These are phyloP conservation scores for Bradypodion ventrale DNA, from an alignment of 2,797 vertebrate species.

Conservation along the genomic window DNA sequence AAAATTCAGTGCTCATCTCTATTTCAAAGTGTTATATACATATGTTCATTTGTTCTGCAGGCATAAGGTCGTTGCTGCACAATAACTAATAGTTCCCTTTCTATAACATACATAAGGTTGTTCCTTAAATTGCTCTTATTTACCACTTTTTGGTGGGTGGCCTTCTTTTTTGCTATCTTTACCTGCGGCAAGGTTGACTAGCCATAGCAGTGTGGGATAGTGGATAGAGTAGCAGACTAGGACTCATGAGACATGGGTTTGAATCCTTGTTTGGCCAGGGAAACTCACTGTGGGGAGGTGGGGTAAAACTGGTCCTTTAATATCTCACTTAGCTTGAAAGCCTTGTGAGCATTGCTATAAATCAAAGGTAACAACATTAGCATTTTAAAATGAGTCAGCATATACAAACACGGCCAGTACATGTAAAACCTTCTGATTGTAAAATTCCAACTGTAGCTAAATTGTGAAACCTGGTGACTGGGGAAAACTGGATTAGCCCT, in stretches of 20 bases:
- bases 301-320: no score
- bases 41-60: no score
- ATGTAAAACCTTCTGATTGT: no score
- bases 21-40: no score
- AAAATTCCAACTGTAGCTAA: not conserved
- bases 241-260: no score
- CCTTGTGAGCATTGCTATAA: no score
- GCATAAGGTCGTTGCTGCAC: no score
- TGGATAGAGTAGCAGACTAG: not conserved
- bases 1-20: no score
- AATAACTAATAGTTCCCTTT: not conserved
- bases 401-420: not conserved
- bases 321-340: no score
- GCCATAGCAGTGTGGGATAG: not conserved
- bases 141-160: not conserved
- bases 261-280: no score
- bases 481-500: not conserved
- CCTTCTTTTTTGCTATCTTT: not conserved
- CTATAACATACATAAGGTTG: not conserved
- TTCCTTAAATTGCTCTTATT: not conserved
- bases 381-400: not conserved
- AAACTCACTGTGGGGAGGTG: no score
- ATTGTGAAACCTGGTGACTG: not conserved
- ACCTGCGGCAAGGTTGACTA: not conserved
- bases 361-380: no score